Conservation (phyloP, 2,888 invertebrate species). For the Chymomyza amoena region DNA sequence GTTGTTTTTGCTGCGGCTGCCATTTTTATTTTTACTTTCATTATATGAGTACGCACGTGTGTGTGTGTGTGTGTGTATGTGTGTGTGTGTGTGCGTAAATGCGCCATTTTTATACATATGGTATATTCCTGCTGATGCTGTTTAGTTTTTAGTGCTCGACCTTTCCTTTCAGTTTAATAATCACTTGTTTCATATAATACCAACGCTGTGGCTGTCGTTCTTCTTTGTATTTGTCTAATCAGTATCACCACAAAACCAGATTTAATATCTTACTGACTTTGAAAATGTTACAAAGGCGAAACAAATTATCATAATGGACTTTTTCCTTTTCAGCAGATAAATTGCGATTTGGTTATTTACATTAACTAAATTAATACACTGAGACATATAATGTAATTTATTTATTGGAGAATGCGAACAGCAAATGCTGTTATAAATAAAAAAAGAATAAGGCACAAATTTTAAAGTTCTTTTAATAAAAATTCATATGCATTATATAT, state of each 20-base stretch:
- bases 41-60: slow-evolving; percentile 19
- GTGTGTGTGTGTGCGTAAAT: slow-evolving; percentile 24
- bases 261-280: slow-evolving; percentile 51
- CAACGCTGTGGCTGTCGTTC: not conserved
- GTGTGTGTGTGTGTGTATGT: slow-evolving; percentile 15
- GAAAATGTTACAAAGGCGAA: slow-evolving; percentile 36
- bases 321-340: slow-evolving; percentile 15
- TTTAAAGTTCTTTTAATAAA: slow-evolving; percentile 65
- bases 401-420: slow-evolving; percentile 13
- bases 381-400: no score
- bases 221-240: slow-evolving; percentile 40
- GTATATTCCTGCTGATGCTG: slow-evolving; percentile 47
- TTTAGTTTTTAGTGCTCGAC: slow-evolving; percentile 71
- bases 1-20: slow-evolving; percentile 36
- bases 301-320: slow-evolving; percentile 74
- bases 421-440: slow-evolving; percentile 64
- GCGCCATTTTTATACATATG: slow-evolving; percentile 48
- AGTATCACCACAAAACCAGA: slow-evolving; percentile 51
- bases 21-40: slow-evolving; percentile 48
- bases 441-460: slow-evolving; percentile 67
- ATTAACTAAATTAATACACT: not conserved
- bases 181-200: not conserved
- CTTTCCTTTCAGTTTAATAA: slow-evolving; percentile 54
- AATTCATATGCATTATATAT: slow-evolving; percentile 33
- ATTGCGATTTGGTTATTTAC: not conserved